Evolutionary conservation across 2,797 vertebrate species (phyloP).

Genomic region (Gallinago solitaria): DNA sequence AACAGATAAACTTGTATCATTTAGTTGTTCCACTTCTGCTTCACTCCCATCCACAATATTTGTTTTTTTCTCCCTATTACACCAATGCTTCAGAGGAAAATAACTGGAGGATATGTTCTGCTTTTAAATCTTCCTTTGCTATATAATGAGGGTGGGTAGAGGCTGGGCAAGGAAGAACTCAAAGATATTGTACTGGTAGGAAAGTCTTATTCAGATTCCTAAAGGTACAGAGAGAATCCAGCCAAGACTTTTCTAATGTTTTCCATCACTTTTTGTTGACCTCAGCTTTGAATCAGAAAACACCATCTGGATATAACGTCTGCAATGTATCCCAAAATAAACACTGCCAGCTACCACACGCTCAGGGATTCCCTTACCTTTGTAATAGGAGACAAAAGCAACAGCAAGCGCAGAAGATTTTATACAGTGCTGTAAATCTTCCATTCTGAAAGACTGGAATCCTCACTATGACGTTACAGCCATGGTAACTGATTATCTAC

Average conservation of each 20-base stretch:
- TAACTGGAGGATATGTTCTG: not conserved
- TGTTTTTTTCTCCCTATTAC: not conserved
- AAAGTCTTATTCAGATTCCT: not conserved
- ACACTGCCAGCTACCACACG: not conserved
- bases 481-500: not conserved
- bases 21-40: not conserved
- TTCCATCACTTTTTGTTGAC: slow-evolving; percentile 37
- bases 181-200: not conserved
- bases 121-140: not conserved
- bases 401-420: not conserved
- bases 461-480: not conserved
- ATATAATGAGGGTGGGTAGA: not conserved
- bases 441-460: not conserved
- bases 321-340: not conserved
- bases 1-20: not conserved
- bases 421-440: not conserved
- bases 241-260: slow-evolving; percentile 12
- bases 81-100: slow-evolving; percentile 14
- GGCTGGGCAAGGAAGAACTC: not conserved
- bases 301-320: not conserved
- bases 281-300: slow-evolving; percentile 27
- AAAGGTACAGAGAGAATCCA: not conserved
- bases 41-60: not conserved
- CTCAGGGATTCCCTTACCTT: slow-evolving; percentile 17
- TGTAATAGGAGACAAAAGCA: slow-evolving; percentile 8